These are phyloP conservation scores for Leiothrix lutea DNA, from an alignment of 2,113 vertebrate species.

Conservation along the genomic window DNA sequence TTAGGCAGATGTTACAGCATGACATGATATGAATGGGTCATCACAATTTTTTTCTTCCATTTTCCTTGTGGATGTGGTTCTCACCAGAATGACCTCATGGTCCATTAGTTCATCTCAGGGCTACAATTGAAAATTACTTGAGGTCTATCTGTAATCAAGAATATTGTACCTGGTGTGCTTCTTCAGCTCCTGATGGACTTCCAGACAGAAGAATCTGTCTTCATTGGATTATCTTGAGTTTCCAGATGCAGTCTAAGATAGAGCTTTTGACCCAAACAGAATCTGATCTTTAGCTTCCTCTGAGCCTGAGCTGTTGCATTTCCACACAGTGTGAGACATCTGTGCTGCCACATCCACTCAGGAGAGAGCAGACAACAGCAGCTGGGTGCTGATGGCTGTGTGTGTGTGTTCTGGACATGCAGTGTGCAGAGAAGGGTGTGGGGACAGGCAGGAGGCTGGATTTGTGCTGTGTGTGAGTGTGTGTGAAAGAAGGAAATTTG, in stretches of 20 bases:
- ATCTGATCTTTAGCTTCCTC: neutral
- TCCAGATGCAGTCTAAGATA: neutral
- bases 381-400: accelerated
- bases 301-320: neutral
- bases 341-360: accelerated
- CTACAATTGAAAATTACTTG: neutral
- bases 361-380: neutral
- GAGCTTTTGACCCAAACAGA: neutral
- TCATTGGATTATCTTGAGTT: neutral
- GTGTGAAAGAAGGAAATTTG: neutral
- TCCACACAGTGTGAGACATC: neutral
- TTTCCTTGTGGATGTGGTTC: neutral
- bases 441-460: neutral
- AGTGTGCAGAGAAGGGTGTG: neutral
- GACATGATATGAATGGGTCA: neutral
- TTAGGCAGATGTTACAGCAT: neutral
- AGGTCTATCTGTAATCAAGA: neutral
- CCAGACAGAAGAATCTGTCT: neutral
- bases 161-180: accelerated
- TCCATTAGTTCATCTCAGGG: neutral
- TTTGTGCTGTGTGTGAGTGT: neutral
- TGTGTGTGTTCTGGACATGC: neutral
- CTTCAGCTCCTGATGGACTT: neutral
- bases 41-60: neutral
- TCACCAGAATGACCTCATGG: neutral